Percentiles rank a stretch among this genome's conserved stretches.
Conservation (phyloP, 2,888 invertebrate genomes). For the Cephus nigrinus region DNA sequence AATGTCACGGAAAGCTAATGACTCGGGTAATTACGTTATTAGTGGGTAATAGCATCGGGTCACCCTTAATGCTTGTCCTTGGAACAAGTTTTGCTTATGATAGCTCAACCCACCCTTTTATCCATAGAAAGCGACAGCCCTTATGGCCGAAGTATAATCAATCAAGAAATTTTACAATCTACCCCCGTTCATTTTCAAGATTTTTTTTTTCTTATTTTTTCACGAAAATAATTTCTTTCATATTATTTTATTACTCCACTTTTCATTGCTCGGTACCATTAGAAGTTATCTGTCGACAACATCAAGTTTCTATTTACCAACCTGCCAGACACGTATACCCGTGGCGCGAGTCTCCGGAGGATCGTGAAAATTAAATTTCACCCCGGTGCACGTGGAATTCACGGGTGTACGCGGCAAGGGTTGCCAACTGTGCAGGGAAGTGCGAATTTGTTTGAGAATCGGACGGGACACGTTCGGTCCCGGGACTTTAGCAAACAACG, state of each 20-base stretch:
- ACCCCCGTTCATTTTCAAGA: neutral
- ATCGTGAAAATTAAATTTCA: neutral
- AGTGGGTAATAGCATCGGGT: neutral
- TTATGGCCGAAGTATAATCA: neutral
- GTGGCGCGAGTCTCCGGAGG: neutral
- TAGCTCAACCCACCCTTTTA: neutral
- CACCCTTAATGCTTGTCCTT: neutral
- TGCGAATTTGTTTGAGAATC: neutral
- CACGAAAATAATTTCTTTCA: neutral
- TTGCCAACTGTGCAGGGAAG: neutral
- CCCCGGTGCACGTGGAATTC: neutral
- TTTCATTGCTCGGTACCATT: neutral
- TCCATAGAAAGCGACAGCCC: neutral
- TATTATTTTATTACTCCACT: neutral
- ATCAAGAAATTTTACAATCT: neutral
- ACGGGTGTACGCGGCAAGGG: neutral
- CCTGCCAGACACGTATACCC: neutral
- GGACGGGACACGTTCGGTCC: neutral
- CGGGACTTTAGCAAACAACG: neutral
- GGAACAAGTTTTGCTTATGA: neutral
- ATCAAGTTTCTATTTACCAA: neutral
- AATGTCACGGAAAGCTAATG: neutral
- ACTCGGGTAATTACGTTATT: slow-evolving; percentile 1
- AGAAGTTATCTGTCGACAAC: neutral
- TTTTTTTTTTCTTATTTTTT: neutral